Conservation (phyloP, 2,113 vertebrate genomes). For the Anoura caudifer region DNA sequence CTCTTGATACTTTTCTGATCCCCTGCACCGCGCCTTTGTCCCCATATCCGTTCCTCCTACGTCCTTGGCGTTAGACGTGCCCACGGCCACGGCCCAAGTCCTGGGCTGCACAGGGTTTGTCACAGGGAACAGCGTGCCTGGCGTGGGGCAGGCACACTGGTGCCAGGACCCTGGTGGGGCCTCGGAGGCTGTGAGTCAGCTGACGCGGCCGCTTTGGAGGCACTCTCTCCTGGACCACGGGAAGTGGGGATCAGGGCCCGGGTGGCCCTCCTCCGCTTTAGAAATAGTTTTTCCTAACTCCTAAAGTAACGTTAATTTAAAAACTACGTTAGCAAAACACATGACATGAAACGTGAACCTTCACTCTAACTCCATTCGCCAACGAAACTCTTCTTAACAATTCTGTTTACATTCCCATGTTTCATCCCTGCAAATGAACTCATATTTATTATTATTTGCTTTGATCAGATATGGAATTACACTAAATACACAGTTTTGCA, state of each 20-base stretch:
- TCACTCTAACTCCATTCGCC: not conserved
- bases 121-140: not conserved
- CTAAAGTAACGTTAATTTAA: not conserved
- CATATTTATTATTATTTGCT: not conserved
- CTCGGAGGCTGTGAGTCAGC: not conserved
- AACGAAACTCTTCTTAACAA: not conserved
- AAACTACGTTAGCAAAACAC: not conserved
- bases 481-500: not conserved
- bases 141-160: not conserved
- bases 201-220: not conserved
- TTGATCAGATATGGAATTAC: not conserved
- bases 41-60: not conserved
- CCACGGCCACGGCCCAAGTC: not conserved
- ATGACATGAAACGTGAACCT: not conserved
- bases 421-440: not conserved
- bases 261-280: not conserved
- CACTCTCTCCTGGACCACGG: not conserved
- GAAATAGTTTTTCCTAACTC: not conserved
- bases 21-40: not conserved
- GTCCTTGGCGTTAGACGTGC: not conserved
- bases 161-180: fast-evolving
- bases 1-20: not conserved
- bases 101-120: not conserved
- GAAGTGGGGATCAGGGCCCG: not conserved
- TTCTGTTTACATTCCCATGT: not conserved